phyloP scores from a whole-genome alignment of 1,140 invertebrate genomes.

The Micrasema longulum region DNA sequence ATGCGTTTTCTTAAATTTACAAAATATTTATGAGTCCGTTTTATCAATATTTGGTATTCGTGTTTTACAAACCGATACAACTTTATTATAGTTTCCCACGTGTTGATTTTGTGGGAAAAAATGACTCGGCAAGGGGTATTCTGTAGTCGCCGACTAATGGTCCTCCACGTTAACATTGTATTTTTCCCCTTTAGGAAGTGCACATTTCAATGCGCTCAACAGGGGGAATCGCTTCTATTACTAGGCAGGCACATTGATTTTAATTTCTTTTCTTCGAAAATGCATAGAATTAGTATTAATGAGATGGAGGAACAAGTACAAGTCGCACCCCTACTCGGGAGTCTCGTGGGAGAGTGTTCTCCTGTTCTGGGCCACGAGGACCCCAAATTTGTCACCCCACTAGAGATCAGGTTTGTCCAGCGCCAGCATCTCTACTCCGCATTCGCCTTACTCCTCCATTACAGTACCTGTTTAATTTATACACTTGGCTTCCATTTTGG shows the following conservation, averaged over 20 bases:
- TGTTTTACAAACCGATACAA: no score
- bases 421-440: background rate
- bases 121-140: constrained; percentile 15
- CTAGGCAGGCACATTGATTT: constrained; percentile 3
- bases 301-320: background rate
- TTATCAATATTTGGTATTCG: background rate
- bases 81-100: constrained; percentile 41
- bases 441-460: background rate
- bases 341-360: constrained; percentile 29
- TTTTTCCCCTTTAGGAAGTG: constrained; percentile 17
- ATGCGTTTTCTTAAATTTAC: no score
- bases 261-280: constrained; percentile 36
- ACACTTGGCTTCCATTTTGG: background rate
- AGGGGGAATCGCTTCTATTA: constrained; percentile 40
- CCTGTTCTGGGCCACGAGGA: no score
- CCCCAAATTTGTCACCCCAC: background rate
- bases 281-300: constrained; percentile 24
- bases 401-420: constrained; percentile 21
- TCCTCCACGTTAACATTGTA: constrained; percentile 31
- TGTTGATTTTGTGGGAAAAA: constrained; percentile 42
- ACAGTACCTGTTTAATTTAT: constrained; percentile 25
- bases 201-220: constrained; percentile 30
- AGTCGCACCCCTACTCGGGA: background rate
- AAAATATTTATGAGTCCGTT: no score
- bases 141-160: background rate